phyloP scores from a whole-genome alignment of 2,888 invertebrate genomes.

The Limenitis camilla region DNA sequence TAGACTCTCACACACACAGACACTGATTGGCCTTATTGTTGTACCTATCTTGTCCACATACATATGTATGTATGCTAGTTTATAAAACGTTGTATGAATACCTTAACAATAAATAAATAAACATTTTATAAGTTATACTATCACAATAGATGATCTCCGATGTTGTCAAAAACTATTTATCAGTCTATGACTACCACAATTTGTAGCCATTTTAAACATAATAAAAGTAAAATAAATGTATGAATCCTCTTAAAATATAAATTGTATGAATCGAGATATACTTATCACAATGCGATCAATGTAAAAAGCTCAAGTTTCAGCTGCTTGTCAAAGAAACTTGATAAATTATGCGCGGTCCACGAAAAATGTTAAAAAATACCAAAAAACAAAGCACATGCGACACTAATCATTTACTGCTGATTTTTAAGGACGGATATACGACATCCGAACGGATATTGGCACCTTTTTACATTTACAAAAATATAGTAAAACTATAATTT shows the following conservation, averaged over 20 bases:
- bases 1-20: no score
- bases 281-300: constrained; percentile 36
- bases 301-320: constrained; percentile 41
- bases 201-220: no score
- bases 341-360: constrained; percentile 51
- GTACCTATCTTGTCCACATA: no score
- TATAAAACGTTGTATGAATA: no score
- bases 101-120: no score
- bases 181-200: no score
- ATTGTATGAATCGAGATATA: constrained; percentile 17
- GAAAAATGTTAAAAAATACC: constrained; percentile 50
- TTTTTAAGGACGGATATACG: constrained; percentile 67
- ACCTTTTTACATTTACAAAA: constrained; percentile 51
- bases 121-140: no score
- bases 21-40: no score
- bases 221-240: no score
- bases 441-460: constrained; percentile 69
- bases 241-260: background rate
- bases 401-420: constrained; percentile 65
- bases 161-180: no score
- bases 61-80: no score
- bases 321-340: constrained; percentile 54
- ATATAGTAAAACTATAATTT: constrained; percentile 9
- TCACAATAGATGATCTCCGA: no score
- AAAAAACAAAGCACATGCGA: constrained; percentile 59